A percentile compares a stretch with the other conserved stretches of the same genome.
Evolutionary conservation across 1,140 invertebrate species (phyloP).

Genomic region (Drosophila ercepeae): DNA sequence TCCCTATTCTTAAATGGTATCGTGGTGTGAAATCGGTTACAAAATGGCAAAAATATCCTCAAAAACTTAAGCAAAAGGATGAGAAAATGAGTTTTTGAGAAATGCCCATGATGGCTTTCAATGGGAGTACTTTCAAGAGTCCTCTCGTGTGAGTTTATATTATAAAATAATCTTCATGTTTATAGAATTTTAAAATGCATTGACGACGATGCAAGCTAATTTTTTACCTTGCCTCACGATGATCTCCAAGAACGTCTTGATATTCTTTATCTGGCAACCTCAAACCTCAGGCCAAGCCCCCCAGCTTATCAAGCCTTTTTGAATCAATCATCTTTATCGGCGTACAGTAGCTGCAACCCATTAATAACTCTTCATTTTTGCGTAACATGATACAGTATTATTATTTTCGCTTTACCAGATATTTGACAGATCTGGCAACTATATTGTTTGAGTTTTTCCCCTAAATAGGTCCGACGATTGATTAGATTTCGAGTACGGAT

Average conservation of each 20-base stretch:
- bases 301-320: neutral
- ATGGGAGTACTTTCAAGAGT: too few species aligned
- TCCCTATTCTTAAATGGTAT: too few species aligned
- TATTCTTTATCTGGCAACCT: neutral
- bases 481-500: slow-evolving; percentile 64
- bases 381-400: slow-evolving; percentile 1
- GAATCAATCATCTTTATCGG: neutral
- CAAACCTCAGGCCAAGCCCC: neutral
- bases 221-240: too few species aligned
- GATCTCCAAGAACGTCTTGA: neutral
- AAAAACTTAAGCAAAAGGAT: too few species aligned
- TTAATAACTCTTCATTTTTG: neutral
- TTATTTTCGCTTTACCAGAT: neutral
- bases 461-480: slow-evolving; percentile 33
- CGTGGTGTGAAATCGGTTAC: too few species aligned
- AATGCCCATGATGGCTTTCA: too few species aligned
- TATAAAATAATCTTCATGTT: too few species aligned
- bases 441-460: slow-evolving; percentile 20
- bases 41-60: too few species aligned
- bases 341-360: neutral
- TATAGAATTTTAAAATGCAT: too few species aligned
- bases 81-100: too few species aligned
- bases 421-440: slow-evolving; percentile 31
- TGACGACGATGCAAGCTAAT: too few species aligned
- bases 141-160: too few species aligned